Percentiles rank a stretch among this genome's conserved stretches.
These are phyloP conservation scores for Macrostomum lignano DNA, from an alignment of 1,140 invertebrate species.

Conservation along the genomic window DNA sequence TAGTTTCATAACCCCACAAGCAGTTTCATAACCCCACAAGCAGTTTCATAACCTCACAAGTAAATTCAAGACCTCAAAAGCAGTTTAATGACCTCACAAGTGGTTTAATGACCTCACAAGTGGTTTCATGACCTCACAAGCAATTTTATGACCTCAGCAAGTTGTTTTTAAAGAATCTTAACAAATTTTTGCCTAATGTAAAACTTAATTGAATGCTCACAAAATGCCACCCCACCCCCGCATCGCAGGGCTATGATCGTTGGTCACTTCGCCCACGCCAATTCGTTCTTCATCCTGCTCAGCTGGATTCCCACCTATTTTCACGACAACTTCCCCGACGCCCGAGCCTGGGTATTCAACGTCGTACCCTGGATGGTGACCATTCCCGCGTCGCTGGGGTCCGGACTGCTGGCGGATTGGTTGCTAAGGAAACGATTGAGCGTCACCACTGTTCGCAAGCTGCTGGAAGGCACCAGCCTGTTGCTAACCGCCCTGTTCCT, in stretches of 20 bases:
- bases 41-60: no score
- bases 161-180: no score
- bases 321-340: slow-evolving; percentile 40
- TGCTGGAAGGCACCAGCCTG: slow-evolving; percentile 34
- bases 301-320: slow-evolving; percentile 49
- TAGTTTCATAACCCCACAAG: no score
- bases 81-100: no score
- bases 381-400: slow-evolving; percentile 34
- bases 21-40: no score
- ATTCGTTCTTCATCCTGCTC: slow-evolving; percentile 42
- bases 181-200: no score
- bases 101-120: no score
- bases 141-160: no score
- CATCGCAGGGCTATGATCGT: slow-evolving; percentile 37
- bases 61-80: no score
- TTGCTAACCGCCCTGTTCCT: slow-evolving; percentile 35
- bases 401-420: not conserved
- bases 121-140: no score
- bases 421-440: slow-evolving; percentile 19
- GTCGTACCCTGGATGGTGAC: slow-evolving; percentile 42
- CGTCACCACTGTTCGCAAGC: slow-evolving; percentile 29
- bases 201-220: no score
- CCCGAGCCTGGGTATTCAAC: slow-evolving; percentile 40
- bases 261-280: slow-evolving; percentile 44
- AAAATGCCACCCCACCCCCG: slow-evolving; percentile 8